Conservation (phyloP, 2,888 invertebrate genomes). For the Latrodectus hesperus region DNA sequence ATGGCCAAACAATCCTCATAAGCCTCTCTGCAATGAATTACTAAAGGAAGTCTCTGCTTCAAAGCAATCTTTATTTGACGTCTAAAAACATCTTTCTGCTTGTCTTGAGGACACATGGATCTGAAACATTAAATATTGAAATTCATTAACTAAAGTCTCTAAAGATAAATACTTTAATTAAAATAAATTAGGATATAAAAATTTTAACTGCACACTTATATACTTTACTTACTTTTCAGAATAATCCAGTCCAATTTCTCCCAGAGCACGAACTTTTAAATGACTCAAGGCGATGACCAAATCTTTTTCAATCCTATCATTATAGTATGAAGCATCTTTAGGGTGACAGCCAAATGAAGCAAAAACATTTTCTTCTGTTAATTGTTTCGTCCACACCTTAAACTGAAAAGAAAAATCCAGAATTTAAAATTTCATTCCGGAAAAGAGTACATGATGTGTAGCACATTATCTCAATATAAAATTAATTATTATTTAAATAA, state of each 20-base stretch:
- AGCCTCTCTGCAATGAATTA: constrained; percentile 77
- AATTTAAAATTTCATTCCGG: too few species aligned
- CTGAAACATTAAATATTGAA: too few species aligned
- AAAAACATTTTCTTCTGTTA: constrained; percentile 71
- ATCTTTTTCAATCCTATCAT: constrained; percentile 56
- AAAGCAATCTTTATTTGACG: constrained; percentile 75
- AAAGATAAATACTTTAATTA: constrained; percentile 71
- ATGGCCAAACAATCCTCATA: constrained; percentile 75
- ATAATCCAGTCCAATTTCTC: constrained; percentile 77
- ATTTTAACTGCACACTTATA: not conserved
- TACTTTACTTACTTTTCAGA: constrained; percentile 74
- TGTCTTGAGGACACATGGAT: constrained; percentile 71
- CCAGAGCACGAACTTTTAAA: constrained; percentile 75
- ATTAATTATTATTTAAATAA: not conserved
- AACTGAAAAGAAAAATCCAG: constrained; percentile 47
- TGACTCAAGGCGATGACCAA: constrained; percentile 70
- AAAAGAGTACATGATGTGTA: too few species aligned
- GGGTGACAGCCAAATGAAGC: constrained; percentile 74
- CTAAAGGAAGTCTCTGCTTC: constrained; percentile 74
- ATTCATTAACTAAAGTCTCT: too few species aligned
- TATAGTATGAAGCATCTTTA: constrained; percentile 71
- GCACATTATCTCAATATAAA: not conserved
- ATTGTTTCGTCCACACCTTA: constrained; percentile 67
- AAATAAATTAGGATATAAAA: not conserved
- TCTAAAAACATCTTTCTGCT: constrained; percentile 75